Evolutionary conservation across 1,140 invertebrate species (phyloP).

Genomic region (Brachionus rotundiformis): DNA sequence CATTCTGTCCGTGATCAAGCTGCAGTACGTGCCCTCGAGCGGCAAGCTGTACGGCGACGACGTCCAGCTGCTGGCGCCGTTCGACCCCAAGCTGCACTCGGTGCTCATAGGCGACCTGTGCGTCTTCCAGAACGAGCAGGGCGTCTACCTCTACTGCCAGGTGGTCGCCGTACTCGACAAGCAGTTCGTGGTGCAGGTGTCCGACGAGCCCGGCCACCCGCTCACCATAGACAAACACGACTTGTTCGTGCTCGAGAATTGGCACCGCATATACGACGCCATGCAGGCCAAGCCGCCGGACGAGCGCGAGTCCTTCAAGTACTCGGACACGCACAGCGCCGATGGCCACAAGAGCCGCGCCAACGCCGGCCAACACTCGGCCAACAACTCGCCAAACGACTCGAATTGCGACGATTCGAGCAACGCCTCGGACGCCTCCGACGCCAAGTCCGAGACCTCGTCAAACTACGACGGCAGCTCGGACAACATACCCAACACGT

Average conservation of each 20-base stretch:
- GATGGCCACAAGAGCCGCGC: neutral
- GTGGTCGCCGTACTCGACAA: neutral
- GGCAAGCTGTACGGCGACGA: constrained; percentile 52
- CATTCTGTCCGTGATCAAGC: constrained; percentile 50
- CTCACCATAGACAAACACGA: neutral
- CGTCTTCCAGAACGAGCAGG: constrained; percentile 26
- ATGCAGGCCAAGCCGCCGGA: constrained; percentile 20
- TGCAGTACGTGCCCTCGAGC: constrained; percentile 45
- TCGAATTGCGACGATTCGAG: constrained; percentile 12
- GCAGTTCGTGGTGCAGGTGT: neutral
- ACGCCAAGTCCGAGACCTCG: neutral
- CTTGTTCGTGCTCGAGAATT: constrained; percentile 52
- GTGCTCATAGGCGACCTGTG: constrained; percentile 47
- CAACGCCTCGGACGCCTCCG: neutral
- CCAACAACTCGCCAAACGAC: neutral
- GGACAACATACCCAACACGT: neutral
- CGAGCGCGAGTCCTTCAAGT: constrained; percentile 49
- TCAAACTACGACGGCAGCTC: constrained; percentile 1
- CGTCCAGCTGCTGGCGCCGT: constrained; percentile 4
- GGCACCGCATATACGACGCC: constrained; percentile 49
- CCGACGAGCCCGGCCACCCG: neutral
- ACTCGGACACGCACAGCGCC: neutral
- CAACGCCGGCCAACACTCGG: neutral
- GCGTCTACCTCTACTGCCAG: constrained; percentile 45
- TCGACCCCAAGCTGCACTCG: constrained; percentile 4